These are phyloP conservation scores for Smutsia temminckii DNA, from an alignment of 2,797 vertebrate genomes.

Conservation along the genomic window DNA sequence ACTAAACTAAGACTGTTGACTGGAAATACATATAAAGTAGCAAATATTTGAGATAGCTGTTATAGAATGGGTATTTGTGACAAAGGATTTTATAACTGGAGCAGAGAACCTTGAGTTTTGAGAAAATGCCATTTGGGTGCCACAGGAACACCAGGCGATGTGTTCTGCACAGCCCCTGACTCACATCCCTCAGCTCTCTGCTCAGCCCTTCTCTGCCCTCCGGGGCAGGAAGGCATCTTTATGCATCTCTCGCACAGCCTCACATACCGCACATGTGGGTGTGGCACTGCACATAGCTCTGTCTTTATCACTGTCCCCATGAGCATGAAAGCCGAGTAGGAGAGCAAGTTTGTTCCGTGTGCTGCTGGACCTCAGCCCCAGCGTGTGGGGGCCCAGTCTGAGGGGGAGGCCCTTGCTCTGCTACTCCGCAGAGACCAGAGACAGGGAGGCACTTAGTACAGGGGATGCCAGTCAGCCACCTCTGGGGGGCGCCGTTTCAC, in stretches of 20 bases:
- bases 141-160: neutral
- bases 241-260: no score
- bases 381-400: neutral
- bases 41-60: neutral
- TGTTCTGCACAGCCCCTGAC: neutral
- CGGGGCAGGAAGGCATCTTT: neutral
- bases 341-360: neutral
- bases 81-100: neutral
- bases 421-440: neutral
- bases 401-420: neutral
- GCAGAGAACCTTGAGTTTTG: neutral
- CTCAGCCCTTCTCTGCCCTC: neutral
- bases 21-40: neutral
- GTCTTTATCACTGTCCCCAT: neutral
- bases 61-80: neutral
- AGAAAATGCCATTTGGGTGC: neutral
- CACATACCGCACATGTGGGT: rapidly evolving
- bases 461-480: neutral
- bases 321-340: neutral
- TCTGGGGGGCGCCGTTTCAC: neutral
- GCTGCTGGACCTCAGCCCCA: neutral
- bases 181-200: neutral
- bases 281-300: neutral
- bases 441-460: neutral
- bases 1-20: neutral